phyloP scores from a whole-genome alignment of 2,113 vertebrate species.

The Spizaetus ornatus region DNA sequence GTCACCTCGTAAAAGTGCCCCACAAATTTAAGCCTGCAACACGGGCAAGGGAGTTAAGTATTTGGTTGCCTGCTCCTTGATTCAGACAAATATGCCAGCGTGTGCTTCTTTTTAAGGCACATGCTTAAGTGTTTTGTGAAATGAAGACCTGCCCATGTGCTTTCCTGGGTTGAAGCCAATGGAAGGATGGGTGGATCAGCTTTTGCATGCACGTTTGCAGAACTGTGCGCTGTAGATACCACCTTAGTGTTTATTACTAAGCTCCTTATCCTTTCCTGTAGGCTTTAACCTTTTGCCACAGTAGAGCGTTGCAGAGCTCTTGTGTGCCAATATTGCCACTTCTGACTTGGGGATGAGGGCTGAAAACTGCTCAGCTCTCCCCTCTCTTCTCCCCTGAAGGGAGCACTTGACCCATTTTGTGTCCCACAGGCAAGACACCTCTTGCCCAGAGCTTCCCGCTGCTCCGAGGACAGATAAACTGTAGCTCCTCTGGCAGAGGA shows the following conservation, averaged over 20 bases:
- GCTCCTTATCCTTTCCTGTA: not conserved
- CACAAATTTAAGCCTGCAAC: not conserved
- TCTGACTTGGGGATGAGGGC: not conserved
- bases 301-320: not conserved
- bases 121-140: not conserved
- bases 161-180: not conserved
- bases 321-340: not conserved
- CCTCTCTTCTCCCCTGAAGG: not conserved
- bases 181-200: not conserved
- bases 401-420: not conserved
- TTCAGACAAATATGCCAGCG: not conserved
- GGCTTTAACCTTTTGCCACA: not conserved
- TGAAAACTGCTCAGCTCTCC: not conserved
- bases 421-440: not conserved
- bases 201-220: not conserved
- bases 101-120: not conserved
- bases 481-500: rapidly evolving
- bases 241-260: not conserved
- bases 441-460: not conserved
- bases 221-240: not conserved
- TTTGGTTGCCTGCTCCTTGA: not conserved
- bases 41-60: not conserved
- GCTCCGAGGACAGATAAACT: not conserved
- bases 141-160: not conserved
- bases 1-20: rapidly evolving